These are phyloP conservation scores for Papilio protenor DNA, from an alignment of 2,888 invertebrate species.

Conservation along the genomic window DNA sequence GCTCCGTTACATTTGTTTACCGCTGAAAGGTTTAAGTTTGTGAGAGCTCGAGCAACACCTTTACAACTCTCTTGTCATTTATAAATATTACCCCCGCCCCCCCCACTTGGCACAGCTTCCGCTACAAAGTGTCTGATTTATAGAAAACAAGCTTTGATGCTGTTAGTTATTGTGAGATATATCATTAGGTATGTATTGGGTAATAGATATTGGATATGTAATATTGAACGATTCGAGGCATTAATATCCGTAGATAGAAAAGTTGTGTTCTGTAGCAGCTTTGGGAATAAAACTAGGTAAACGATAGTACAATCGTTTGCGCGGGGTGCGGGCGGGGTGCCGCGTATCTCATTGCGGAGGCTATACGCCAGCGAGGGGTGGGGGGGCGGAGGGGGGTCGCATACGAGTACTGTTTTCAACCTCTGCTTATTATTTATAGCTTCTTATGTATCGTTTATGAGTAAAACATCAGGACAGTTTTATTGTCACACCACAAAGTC, in stretches of 20 bases:
- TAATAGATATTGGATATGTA: neutral
- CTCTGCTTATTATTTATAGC: constrained; percentile 29
- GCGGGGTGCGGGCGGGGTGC: constrained; percentile 2
- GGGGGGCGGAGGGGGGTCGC: constrained; percentile 3
- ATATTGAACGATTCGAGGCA: neutral
- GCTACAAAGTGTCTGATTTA: neutral
- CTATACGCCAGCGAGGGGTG: too few species aligned
- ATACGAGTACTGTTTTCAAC: constrained; percentile 26
- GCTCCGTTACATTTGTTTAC: constrained; percentile 43
- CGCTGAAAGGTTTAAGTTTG: constrained; percentile 37
- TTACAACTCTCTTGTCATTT: constrained; percentile 29
- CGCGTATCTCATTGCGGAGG: constrained; percentile 28
- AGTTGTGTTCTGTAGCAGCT: neutral
- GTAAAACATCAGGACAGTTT: neutral
- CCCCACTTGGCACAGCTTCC: neutral
- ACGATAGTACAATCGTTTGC: constrained; percentile 15
- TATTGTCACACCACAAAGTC: neutral
- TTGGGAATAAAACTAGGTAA: neutral
- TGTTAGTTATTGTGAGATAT: neutral
- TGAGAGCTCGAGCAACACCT: constrained; percentile 26
- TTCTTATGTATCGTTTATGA: constrained; percentile 14
- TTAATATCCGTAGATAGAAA: neutral
- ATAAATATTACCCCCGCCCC: constrained; percentile 23
- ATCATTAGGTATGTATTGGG: too few species aligned
- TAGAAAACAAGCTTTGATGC: neutral